These are phyloP conservation scores for Teleogryllus occipitalis DNA, from an alignment of 1,140 invertebrate species.

Conservation along the genomic window DNA sequence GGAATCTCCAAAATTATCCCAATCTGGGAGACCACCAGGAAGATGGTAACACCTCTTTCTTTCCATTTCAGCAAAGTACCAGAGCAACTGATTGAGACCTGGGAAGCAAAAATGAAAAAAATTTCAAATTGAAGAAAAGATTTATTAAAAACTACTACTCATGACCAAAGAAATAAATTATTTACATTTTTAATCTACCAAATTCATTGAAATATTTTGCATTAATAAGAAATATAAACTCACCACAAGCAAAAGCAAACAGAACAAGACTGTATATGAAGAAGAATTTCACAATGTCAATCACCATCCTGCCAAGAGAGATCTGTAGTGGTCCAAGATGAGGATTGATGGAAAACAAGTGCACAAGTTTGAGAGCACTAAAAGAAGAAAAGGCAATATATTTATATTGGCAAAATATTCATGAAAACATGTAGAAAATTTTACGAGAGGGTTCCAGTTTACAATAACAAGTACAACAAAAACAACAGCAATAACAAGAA, in stretches of 20 bases:
- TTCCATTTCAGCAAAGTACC: conserved; percentile 82
- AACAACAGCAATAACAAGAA: too few species aligned
- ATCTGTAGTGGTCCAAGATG: conserved; percentile 81
- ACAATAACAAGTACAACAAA: too few species aligned
- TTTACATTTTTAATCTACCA: not conserved
- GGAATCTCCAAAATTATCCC: conserved; percentile 54
- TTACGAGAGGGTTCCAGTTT: too few species aligned
- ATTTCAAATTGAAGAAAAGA: not conserved
- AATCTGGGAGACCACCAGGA: conserved; percentile 50
- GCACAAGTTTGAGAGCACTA: conserved; percentile 77
- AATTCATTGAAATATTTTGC: not conserved
- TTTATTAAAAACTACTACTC: not conserved
- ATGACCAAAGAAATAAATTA: not conserved
- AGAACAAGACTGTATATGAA: conserved; percentile 76
- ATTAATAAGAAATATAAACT: conserved; percentile 24
- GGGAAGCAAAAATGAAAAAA: conserved; percentile 25
- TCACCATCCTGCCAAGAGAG: conserved; percentile 73
- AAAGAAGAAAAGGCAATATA: conserved; percentile 34
- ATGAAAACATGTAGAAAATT: too few species aligned
- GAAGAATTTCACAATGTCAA: conserved; percentile 82
- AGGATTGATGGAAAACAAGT: conserved; percentile 85
- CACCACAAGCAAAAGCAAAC: conserved; percentile 75
- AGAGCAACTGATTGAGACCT: conserved; percentile 75
- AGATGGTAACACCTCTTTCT: conserved; percentile 61
- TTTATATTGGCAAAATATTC: too few species aligned